Base-by-base conservation (phyloP, 2,797 vertebrate species). In the Centroberyx gerrardi region DNA sequence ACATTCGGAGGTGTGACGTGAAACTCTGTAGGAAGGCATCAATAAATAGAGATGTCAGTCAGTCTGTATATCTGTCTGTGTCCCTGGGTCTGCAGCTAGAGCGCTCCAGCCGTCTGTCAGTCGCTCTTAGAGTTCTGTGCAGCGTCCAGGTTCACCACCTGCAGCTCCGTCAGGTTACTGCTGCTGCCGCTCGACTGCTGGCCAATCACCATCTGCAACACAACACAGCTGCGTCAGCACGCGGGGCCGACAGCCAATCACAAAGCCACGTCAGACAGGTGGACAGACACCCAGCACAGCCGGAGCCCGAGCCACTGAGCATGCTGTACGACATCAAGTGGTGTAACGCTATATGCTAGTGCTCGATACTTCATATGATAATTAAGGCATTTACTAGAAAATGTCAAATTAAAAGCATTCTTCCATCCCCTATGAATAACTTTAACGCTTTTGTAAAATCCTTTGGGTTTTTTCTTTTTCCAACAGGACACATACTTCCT, bases 81-180 rank as follows among this genome's bases (percentile, higher is more conserved):
- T 56, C 64, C 67, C 60, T 74, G 86, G 63, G 52, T 82, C 68
- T 67, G 76, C 69, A 1, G 6, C 76, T 60, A 59, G 56, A 84
- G 80, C 69, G 70, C 82, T 81, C 68, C 64, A n/a, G 74, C 69
- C 27, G 44, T 73, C 72, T 0, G 67, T 99, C 96, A 98, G 93
- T 99, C 97, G 74, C 90, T 95, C 95, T 99, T 99, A 80, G 94
- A 89, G 94, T 92, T 96, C 88, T 98, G 97, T 44, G 96, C 81
- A 7, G 95, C 84, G 29, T 99, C 97, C 93, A 99, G 90, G 91
- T 97, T 99, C 82, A 99, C 96, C 87, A 99, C 97, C 94, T 99
- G 98, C 73, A 99, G 96, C 94, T 99, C 98, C 0, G 97, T 98
- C 94, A 99, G 92, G 94, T 97, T 99, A 95, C 95, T 96, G 93